Evolutionary conservation across 2,888 invertebrate species (phyloP).

Genomic region (Baccha elongata): DNA sequence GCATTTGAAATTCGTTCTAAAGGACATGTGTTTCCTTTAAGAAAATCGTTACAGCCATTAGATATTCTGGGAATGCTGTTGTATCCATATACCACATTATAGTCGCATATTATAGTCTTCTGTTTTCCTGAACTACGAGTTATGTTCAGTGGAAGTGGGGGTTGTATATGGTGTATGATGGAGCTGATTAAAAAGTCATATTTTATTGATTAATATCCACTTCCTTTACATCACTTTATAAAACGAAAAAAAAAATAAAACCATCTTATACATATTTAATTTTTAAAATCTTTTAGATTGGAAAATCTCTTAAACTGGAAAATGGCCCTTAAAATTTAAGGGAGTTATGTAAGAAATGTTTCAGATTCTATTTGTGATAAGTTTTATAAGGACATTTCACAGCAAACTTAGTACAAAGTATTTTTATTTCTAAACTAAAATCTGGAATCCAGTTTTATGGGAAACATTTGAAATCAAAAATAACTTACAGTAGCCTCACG

Average conservation of each 20-base stretch:
- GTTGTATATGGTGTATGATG: conserved; percentile 11
- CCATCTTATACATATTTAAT: neutral
- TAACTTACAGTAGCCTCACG: too few species aligned
- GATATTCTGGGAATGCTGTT: conserved; percentile 56
- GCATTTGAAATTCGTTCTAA: conserved; percentile 60
- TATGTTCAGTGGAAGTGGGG: neutral
- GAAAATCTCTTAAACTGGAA: too few species aligned
- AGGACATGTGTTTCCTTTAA: conserved; percentile 57
- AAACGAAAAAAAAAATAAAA: neutral
- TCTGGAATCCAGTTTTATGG: too few species aligned
- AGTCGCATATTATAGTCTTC: neutral
- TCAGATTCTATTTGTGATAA: too few species aligned
- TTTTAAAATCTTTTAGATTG: too few species aligned
- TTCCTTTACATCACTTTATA: conserved; percentile 12
- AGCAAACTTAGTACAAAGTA: too few species aligned
- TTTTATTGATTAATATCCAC: conserved; percentile 65
- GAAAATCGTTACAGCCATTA: conserved; percentile 70
- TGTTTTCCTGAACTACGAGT: neutral
- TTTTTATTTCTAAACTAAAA: too few species aligned
- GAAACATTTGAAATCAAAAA: too few species aligned
- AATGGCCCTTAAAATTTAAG: too few species aligned
- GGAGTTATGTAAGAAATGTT: too few species aligned
- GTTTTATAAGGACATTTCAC: too few species aligned
- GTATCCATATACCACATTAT: conserved; percentile 19
- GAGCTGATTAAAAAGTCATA: conserved; percentile 69